Conservation (phyloP, 1,140 invertebrate genomes). For the Cardiocondyla obscurior region DNA sequence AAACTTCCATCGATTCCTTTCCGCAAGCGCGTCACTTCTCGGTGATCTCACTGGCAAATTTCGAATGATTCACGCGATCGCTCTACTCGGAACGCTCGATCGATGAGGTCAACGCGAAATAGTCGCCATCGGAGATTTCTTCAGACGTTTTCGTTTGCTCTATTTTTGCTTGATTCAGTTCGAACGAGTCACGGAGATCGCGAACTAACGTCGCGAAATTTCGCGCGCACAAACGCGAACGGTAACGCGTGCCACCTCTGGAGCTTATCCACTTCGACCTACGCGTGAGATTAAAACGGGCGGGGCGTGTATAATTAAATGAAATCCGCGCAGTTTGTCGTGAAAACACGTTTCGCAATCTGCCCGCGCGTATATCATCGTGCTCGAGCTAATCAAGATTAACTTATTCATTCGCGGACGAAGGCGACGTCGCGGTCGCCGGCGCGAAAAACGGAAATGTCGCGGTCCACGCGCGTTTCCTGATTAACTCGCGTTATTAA, state of each 20-base stretch:
- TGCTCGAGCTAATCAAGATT: slow-evolving; percentile 27
- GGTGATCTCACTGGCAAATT: background rate
- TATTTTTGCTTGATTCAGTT: too few relatives aligned
- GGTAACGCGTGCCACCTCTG: background rate
- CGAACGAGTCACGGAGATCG: too few relatives aligned
- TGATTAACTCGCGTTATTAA: slow-evolving; percentile 42
- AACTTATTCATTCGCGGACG: slow-evolving; percentile 29
- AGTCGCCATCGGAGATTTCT: background rate
- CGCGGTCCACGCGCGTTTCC: background rate
- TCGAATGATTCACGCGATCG: background rate
- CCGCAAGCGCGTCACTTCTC: background rate
- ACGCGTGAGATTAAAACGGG: slow-evolving; percentile 28
- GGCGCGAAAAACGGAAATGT: slow-evolving; percentile 37
- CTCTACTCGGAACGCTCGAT: too few relatives aligned
- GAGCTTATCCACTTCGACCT: background rate
- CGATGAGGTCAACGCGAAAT: background rate
- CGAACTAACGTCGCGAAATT: background rate
- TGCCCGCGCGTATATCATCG: slow-evolving; percentile 17
- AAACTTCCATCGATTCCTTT: background rate
- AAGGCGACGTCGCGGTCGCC: background rate
- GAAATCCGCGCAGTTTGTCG: slow-evolving; percentile 35
- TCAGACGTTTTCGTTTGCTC: background rate
- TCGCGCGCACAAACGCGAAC: background rate
- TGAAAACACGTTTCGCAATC: slow-evolving; percentile 40
- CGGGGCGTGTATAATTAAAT: slow-evolving; percentile 15